Conservation (phyloP, 1,140 invertebrate genomes). For the Tetragnatha versicolor region DNA sequence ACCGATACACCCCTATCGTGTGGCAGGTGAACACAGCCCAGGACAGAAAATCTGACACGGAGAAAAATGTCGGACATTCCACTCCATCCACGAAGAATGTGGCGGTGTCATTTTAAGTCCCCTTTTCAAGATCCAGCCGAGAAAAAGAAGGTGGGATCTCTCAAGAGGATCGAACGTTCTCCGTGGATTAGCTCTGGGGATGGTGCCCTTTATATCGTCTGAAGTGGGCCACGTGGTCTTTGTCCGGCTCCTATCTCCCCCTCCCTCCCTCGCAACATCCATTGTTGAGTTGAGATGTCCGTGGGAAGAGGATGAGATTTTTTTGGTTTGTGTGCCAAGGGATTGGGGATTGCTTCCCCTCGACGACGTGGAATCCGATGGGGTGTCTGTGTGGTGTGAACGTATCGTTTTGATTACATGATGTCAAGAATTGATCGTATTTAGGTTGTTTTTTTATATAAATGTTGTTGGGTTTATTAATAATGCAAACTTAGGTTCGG, state of each 20-base stretch:
- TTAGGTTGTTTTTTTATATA: too few relatives aligned
- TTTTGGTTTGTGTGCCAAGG: not conserved
- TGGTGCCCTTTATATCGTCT: conserved; percentile 15
- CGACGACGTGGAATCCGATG: not conserved
- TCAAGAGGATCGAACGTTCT: not conserved
- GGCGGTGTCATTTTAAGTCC: too few relatives aligned
- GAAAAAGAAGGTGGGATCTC: not conserved
- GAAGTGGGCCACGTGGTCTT: conserved; percentile 46
- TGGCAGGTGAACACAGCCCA: too few relatives aligned
- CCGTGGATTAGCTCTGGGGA: conserved; percentile 33
- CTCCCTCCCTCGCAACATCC: not conserved
- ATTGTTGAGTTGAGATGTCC: conserved; percentile 19
- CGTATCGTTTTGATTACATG: too few relatives aligned
- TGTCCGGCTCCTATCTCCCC: conserved; percentile 19
- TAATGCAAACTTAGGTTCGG: too few relatives aligned
- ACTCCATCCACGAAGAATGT: too few relatives aligned
- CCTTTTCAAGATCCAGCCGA: too few relatives aligned
- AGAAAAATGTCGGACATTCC: too few relatives aligned
- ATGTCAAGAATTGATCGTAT: too few relatives aligned
- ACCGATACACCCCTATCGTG: too few relatives aligned
- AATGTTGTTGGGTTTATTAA: too few relatives aligned
- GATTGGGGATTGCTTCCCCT: not conserved
- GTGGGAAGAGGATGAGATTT: conserved; percentile 8
- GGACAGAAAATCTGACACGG: too few relatives aligned
- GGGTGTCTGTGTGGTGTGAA: not conserved